Percentiles rank a stretch among this genome's conserved stretches.
Conservation (phyloP, 2,888 invertebrate genomes). For the Noctua janthina region DNA sequence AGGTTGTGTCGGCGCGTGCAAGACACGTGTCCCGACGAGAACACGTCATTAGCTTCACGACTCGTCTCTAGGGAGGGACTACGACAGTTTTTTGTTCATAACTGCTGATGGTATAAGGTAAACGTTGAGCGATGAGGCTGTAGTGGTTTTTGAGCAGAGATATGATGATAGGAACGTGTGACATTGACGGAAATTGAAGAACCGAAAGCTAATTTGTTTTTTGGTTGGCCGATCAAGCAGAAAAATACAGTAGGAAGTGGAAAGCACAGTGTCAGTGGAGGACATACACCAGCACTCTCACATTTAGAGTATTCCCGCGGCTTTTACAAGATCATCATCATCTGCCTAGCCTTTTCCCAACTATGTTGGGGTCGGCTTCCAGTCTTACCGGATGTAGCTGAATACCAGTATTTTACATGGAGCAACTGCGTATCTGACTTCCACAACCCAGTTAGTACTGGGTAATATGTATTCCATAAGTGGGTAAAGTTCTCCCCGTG, state of each 20-base stretch:
- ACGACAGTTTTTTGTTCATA: constrained; percentile 73
- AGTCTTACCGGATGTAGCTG: no score
- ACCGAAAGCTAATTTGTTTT: accelerated
- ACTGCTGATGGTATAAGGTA: constrained; percentile 37
- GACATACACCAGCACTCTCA: background rate
- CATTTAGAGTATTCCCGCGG: background rate
- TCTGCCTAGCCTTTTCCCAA: no score
- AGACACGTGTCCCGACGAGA: constrained; percentile 83
- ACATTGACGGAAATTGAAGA: background rate
- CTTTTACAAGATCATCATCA: no score
- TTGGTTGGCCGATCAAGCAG: background rate
- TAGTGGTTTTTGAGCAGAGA: background rate
- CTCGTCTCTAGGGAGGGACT: constrained; percentile 78
- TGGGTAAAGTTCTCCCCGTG: background rate
- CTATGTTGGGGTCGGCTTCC: no score
- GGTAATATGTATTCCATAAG: background rate
- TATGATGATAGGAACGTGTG: background rate
- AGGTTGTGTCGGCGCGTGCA: constrained; percentile 84
- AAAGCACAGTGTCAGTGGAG: background rate
- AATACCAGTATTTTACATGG: no score
- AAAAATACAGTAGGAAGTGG: background rate
- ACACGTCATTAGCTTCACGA: constrained; percentile 86
- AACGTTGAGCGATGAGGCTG: background rate
- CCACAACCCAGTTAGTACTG: no score
- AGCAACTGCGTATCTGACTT: no score